Evolutionary conservation across 2,797 vertebrate species (phyloP), one percentile per base, ranked within the genome.

Genomic region (Leptoclinus maculatus): DNA sequence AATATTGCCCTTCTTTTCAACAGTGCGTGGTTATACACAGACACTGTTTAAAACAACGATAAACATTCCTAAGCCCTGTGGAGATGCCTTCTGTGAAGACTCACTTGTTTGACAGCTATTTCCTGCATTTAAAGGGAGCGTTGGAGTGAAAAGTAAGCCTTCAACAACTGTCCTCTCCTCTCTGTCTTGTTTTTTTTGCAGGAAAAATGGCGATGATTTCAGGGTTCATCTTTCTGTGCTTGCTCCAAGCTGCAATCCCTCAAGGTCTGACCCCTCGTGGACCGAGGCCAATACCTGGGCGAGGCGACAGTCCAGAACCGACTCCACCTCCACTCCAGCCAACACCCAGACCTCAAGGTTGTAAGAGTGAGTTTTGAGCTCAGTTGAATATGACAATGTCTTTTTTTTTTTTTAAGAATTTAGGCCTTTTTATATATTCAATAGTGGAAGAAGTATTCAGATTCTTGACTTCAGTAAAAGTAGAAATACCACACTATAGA

Each of bases 51-150:
- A 89, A 91, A 81, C 45, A 68, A n/a, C 3, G 56, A 74, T 90
- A 91, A 92, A 92, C 87, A 91, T 82, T 88, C 78, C 69, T 70
- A 16, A 51, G 67, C 62, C 54, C 84, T 76, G 57, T 36, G 64
- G 78, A 80, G 77, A 80, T 0, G 19, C 83, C 80, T 78, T 67
- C 90, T 92, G 89, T 56, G 19, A 89, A 74, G 39, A 59, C 87
- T 92, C 89, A 85, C 67, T 73, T 51, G 75, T 87, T 65, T 91
- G 88, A 91, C 88, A 91, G 85, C 76, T 78, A 81, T 79, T 89
- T 92, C 89, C 89, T 87, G 86, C 53, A 66, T 73, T 64, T 43
- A 29, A 78, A 82, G n/a, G 11, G 39, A 58, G 47, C 4, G 32
- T 59, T 68, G 41, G 36, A 27, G 29, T 73, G 23, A 64, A 74